Evolutionary conservation across 2,797 vertebrate genomes (phyloP), one percentile per base, ranked within the genome.

Genomic region (Loriculus beryllinus): DNA sequence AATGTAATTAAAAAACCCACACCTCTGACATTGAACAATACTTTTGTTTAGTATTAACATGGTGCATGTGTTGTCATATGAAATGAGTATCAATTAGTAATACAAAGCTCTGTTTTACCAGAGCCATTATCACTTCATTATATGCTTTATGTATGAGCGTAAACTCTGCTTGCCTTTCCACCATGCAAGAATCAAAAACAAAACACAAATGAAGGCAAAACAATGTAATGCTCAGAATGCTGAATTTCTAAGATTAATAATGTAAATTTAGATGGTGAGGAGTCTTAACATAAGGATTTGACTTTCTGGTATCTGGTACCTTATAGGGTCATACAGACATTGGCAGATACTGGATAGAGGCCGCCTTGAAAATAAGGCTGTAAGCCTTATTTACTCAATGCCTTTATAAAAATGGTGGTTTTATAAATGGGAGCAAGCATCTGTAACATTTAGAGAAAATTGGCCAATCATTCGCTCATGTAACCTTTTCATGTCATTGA

Each of bases 381-480:
- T 28, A 81, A 67, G 45, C 51, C 64, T 88, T 10, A 74, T 72
- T 80, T 79, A n/a, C 67, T 63, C 69, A 82, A 47, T 35, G 21
- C 6, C 49, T 88, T 63, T 70, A 45, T 63, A 84, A 79, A 83
- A 90, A n/a, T 2, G 1, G 59, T 49, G 12, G 7, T 3, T 93
- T 87, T 86, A 12, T 35, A 95, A 81, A 60, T 62, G 39, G 43
- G 70, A 93, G 48, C 12, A 88, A 62, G 47, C 70, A 89, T 80
- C 67, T 68, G 18, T 33, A 87, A 68, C 33, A n/a, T 69, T 94
- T 56, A 76, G 59, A 75, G 43, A 86, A 85, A 84, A 87, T 31
- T 91, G 12, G 52, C 37, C 54, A 64, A 88, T 68, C 92, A 90
- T 82, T 92, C 91, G 71, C 45, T 97, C 97, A 97, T 96, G 97